Conservation (phyloP, 2,888 invertebrate genomes). For the Pristionchus maxplancki region DNA sequence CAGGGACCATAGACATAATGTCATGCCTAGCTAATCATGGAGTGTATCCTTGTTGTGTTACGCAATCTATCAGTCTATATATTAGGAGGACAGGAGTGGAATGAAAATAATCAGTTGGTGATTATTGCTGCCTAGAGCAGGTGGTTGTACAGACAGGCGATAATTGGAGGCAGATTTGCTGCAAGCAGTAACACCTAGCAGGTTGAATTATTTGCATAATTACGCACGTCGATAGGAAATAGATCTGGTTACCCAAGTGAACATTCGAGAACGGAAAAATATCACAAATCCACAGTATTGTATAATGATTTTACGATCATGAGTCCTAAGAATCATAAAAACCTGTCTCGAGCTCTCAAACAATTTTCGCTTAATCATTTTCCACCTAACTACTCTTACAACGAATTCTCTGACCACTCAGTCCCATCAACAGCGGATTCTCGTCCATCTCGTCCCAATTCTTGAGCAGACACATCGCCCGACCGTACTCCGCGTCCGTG, state of each 20-base stretch:
- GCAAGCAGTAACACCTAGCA: background rate
- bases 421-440: constrained; percentile 64
- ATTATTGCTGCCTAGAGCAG: background rate
- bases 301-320: too few relatives aligned
- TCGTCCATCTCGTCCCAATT: constrained; percentile 67
- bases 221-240: too few relatives aligned
- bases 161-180: background rate
- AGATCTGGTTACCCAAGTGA: too few relatives aligned
- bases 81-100: background rate
- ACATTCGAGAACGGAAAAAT: too few relatives aligned
- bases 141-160: background rate
- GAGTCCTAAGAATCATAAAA: too few relatives aligned
- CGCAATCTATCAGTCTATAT: background rate
- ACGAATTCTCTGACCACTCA: constrained; percentile 56
- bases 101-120: background rate
- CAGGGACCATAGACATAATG: background rate
- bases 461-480: constrained; percentile 66
- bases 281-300: too few relatives aligned
- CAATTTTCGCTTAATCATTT: too few relatives aligned
- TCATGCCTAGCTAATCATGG: too few relatives aligned
- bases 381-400: too few relatives aligned
- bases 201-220: background rate
- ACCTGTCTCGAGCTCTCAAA: too few relatives aligned
- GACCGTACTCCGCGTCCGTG: constrained; percentile 67
- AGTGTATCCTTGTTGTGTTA: background rate